Percentiles rank a stretch among this genome's conserved stretches.
Conservation (phyloP, 2,888 invertebrate species). For the Stenoptilia bipunctidactyla region DNA sequence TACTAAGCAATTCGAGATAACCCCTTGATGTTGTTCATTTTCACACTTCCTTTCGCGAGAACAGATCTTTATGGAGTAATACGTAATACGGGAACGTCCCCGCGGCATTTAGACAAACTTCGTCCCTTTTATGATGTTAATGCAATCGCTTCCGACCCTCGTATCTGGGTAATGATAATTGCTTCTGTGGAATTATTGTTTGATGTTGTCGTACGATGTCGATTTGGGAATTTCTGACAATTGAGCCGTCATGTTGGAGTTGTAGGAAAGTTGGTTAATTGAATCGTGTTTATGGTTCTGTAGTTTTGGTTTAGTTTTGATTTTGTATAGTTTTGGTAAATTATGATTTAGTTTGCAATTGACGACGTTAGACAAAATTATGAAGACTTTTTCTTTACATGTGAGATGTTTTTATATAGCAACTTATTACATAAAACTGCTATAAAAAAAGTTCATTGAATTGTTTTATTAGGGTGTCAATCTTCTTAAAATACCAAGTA, state of each 20-base stretch:
- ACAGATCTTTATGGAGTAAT: conserved; percentile 71
- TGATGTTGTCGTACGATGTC: conserved; percentile 62
- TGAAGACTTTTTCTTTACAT: no score
- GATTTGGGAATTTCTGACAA: conserved; percentile 41
- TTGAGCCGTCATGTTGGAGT: conserved; percentile 39
- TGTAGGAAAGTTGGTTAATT: conserved; percentile 21
- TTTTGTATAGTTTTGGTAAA: no score
- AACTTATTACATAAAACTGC: no score
- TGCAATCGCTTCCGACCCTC: conserved; percentile 64
- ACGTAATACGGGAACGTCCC: conserved; percentile 65
- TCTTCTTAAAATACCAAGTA: no score
- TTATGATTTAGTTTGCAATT: no score
- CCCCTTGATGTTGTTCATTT: conserved; percentile 72
- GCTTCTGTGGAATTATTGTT: conserved; percentile 69
- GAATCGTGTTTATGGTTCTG: not conserved
- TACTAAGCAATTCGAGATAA: conserved; percentile 72
- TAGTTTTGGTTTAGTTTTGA: not conserved
- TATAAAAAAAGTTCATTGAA: no score
- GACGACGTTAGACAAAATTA: no score
- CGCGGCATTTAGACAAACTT: conserved; percentile 57
- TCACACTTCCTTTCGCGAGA: conserved; percentile 72
- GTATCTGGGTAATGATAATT: conserved; percentile 67
- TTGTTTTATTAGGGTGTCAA: no score
- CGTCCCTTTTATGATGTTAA: conserved; percentile 67
- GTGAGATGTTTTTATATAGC: no score